Base-by-base conservation (phyloP, 92 coral and sea anemone genomes). In the Phenganax subtilis region DNA sequence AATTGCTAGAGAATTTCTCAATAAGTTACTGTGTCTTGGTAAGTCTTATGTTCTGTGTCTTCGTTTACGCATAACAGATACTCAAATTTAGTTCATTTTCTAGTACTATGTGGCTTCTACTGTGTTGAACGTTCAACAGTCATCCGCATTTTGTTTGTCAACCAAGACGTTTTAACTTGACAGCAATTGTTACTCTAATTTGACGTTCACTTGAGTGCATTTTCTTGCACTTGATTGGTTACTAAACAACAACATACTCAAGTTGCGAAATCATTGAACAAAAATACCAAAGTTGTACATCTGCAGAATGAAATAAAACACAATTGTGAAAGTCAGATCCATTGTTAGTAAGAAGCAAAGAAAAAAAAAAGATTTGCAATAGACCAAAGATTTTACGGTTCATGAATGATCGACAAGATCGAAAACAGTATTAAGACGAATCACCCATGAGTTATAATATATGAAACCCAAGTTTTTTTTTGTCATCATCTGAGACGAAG, bases 61-160 rank as follows among this genome's bases (percentile, higher is more conserved):
- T 37, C 65, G 70, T 64, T 62, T 64, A 20, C 30, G 14, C 37
- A 0, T n/a, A 64, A 8, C 10, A 12, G 73, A 12, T 30, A 37
- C 47, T 37, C 47, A 1, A 1, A 37, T 2, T 37, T 37, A 37
- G 3, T 37, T 37, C 47, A 7, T 68, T 52, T 51, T 68, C 47
- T 15, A 4, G 73, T 30, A 29, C 73, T 68, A 3, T 29, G 52
- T 53, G 15, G 16, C 54, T 12, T 51, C 15, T 37, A 29, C 52
- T 68, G 81, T 44, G 55, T 1, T 64, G 54, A 12, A 58, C 70
- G 12, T 52, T 12, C 10, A 59, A 30, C 55, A 14, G 28, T 57
- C 54, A 17, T 3, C 30, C 54, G 81, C 44, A 27, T 57, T 76
- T 76, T 76, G 71, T 76, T 76, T 57, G 69, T 59, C 63, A 56